phyloP scores from a whole-genome alignment of 1,140 invertebrate genomes.

The Stegodyphus dumicola region DNA sequence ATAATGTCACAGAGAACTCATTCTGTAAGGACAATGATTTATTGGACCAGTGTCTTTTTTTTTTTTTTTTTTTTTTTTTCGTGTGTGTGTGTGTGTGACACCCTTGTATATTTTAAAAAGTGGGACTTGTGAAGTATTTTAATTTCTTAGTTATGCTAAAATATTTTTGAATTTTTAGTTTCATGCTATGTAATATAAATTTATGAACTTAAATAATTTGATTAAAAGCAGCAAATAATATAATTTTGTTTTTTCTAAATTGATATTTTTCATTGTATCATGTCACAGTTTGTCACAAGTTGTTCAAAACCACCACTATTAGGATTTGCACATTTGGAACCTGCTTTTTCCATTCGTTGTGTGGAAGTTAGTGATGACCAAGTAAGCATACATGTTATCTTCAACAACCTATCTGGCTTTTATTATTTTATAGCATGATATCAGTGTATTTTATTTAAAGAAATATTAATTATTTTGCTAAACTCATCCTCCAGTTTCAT shows the following conservation, averaged over 20 bases:
- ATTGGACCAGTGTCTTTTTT: too few species aligned
- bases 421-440: too few species aligned
- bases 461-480: too few species aligned
- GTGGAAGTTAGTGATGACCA: slow-evolving; percentile 99
- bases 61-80: too few species aligned
- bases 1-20: too few species aligned
- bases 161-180: background rate
- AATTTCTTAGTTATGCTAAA: slow-evolving; percentile 73
- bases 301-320: slow-evolving; percentile 97
- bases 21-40: too few species aligned
- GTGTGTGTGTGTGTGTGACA: too few species aligned
- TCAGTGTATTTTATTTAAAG: too few species aligned
- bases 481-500: too few species aligned
- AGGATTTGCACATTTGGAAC: slow-evolving; percentile 97
- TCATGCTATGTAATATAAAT: background rate
- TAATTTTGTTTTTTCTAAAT: background rate
- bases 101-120: too few species aligned
- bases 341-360: slow-evolving; percentile 98
- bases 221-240: background rate
- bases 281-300: slow-evolving; percentile 93
- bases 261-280: background rate
- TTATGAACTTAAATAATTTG: background rate
- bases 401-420: too few species aligned
- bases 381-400: slow-evolving; percentile 63
- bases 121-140: slow-evolving; percentile 92